These are phyloP conservation scores for Nomada goodeniana DNA, from an alignment of 2,888 invertebrate species.

Conservation along the genomic window DNA sequence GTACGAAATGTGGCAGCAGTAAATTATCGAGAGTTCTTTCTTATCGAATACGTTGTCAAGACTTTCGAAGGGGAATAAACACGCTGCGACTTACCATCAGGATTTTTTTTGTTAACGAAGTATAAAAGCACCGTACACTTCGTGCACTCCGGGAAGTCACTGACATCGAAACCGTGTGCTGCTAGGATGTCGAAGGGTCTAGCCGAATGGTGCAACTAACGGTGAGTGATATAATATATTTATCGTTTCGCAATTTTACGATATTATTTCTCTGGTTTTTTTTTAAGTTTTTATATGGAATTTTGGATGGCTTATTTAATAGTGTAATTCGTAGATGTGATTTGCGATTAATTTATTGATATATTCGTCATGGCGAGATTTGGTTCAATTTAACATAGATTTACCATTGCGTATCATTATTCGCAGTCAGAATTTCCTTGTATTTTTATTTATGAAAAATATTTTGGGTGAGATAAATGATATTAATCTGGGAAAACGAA, in stretches of 20 bases:
- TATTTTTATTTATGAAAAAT: neutral
- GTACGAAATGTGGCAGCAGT: neutral
- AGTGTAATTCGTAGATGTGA: no score
- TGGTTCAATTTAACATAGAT: no score
- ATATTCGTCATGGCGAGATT: no score
- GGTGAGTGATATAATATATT: conserved; percentile 10
- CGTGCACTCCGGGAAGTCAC: neutral
- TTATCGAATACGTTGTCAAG: neutral
- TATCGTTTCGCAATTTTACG: neutral
- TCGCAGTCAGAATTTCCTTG: no score
- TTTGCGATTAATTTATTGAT: no score
- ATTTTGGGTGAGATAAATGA: neutral
- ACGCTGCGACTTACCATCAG: neutral
- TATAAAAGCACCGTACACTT: neutral
- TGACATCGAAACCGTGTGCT: neutral
- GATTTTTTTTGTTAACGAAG: neutral
- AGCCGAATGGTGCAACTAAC: neutral
- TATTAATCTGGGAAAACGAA: neutral
- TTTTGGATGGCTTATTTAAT: neutral
- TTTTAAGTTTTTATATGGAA: neutral
- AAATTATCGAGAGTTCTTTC: neutral
- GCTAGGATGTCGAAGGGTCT: no score
- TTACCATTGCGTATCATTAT: no score
- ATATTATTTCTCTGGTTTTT: neutral
- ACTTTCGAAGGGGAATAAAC: neutral